Evolutionary conservation across 1,140 invertebrate species (phyloP), one percentile per base, ranked within the genome.

Genomic region (Plodia interpunctella): DNA sequence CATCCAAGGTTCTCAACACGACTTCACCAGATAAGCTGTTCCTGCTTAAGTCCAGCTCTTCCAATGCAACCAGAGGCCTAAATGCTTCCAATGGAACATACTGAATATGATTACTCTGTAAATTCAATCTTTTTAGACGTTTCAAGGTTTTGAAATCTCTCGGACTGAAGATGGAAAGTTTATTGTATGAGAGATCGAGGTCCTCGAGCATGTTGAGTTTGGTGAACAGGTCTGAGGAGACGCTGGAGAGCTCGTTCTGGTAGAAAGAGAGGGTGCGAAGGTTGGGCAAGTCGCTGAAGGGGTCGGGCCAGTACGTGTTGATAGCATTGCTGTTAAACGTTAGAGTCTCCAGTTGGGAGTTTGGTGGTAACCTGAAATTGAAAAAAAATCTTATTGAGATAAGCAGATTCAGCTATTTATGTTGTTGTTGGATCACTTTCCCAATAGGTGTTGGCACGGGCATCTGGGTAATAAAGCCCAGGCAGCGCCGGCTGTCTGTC

Each of bases 181-280:
- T 84, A 66, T 92, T 93, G 55, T 89, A 78, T 0, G 91, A 92
- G 6, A 92, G 56, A 65, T 92, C 91, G 5, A 93, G 54, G 21
- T 78, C 85, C 78, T 87, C 81, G 13, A 92, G 66, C 9, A 60
- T 60, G 5, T 76, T 62, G 13, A 84, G 72, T 2, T 87, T 88
- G 0, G 80, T 80, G 55, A 90, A 89, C 6, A 90, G 63, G 53
- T 90, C 87, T 5, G 83, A 80, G 1, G 80, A 88, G 32, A 90
- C 68, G 44, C 77, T 80, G 0, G 65, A 59, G 0, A 90, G 70
- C 5, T 85, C 78, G 58, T 90, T 90, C 59, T 86, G 79, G 4
- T 76, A 66, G 56, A 90, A 75, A 0, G 80, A 86, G 0, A 90
- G 68, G 25, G 75, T 74, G 60, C 76, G 80, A 35, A 90, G 59